Base-by-base conservation (phyloP, 2,113 vertebrate genomes). In the Xenopus borealis region DNA sequence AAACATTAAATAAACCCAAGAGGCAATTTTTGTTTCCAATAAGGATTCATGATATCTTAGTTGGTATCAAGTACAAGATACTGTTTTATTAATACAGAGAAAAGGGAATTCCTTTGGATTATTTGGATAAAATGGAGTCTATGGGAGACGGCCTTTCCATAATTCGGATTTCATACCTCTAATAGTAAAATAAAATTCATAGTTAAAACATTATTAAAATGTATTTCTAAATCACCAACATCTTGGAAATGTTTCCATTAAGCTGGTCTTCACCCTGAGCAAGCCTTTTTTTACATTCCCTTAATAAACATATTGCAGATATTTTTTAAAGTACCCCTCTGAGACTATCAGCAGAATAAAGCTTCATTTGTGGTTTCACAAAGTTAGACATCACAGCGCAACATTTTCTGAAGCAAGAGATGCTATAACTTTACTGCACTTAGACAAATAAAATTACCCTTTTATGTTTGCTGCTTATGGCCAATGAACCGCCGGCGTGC, bases 361-460 rank as follows among this genome's bases (percentile, higher is more conserved):
- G 45, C 16, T 65, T 65, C 17, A 10, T 14, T 44, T 65, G n/a
- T 33, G 50, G 17, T 55, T 33, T 10, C 46, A 33, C 23, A n/a
- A 7, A 74, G 63, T 66, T 30, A 46, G 53, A 58, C 59, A 72
- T n/a, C 11, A 10, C 33, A 40, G 33, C 16, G 13, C 11, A 18
- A 17, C 16, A 66, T 30, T 20, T 72, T 53, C 46, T 65, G 10
- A 4, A 30, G 27, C 19, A 74, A 59, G 63, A 19, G 18, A 74
- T 47, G 13, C 57, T 59, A 30, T 47, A 74, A 66, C 53, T 58
- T 66, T 40, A 59, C 62, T n/a, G 33, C 50, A 16, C 62, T 72
- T 40, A 40, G 33, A 40, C 33, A 40, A 65, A 72, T 65, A 74
- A 66, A 58, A 74, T 45, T 11, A 57, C 20, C 14, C 62, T 73